Percentiles rank a stretch among this genome's conserved stretches.
phyloP scores from a whole-genome alignment of 2,888 invertebrate genomes.

The Frankliniella fusca region DNA sequence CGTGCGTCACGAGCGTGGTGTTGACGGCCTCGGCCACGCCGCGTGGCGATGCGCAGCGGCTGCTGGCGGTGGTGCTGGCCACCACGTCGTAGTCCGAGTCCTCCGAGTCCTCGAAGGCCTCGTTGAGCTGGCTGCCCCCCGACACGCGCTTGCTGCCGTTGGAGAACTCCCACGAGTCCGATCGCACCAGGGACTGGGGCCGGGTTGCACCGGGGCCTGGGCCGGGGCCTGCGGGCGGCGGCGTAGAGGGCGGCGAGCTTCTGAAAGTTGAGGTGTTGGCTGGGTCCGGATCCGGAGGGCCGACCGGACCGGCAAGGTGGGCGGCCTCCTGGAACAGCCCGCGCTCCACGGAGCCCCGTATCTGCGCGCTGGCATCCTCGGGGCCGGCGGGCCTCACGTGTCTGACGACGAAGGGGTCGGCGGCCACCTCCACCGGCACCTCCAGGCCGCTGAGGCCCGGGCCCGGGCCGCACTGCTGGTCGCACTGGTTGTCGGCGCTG shows the following conservation, averaged over 20 bases:
- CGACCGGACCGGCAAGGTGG: neutral
- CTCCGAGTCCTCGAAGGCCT: slow-evolving; percentile 30
- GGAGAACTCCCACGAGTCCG: slow-evolving; percentile 33
- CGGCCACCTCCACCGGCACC: slow-evolving; percentile 3
- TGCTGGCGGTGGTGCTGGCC: neutral
- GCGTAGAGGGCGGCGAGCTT: slow-evolving; percentile 28
- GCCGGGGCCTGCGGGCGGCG: slow-evolving; percentile 23
- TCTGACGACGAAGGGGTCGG: slow-evolving; percentile 35
- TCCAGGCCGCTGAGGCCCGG: neutral
- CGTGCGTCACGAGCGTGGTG: slow-evolving; percentile 10
- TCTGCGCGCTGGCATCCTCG: slow-evolving; percentile 14
- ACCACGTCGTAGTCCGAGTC: slow-evolving; percentile 31
- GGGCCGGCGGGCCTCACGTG: slow-evolving; percentile 30
- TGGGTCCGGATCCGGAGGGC: neutral
- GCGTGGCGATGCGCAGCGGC: slow-evolving; percentile 23
- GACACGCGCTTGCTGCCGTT: slow-evolving; percentile 22
- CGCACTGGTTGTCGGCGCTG: slow-evolving; percentile 4
- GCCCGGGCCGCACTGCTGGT: slow-evolving; percentile 6
- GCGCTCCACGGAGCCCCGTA: slow-evolving; percentile 29
- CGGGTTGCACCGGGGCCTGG: slow-evolving; percentile 31
- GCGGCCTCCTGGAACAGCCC: slow-evolving; percentile 9
- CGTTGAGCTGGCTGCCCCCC: neutral
- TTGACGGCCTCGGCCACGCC: slow-evolving; percentile 25
- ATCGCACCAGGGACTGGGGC: slow-evolving; percentile 28
- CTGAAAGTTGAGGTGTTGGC: slow-evolving; percentile 27